Conservation (phyloP, 2,113 vertebrate species). For the Aspiorhynchus laticeps region DNA sequence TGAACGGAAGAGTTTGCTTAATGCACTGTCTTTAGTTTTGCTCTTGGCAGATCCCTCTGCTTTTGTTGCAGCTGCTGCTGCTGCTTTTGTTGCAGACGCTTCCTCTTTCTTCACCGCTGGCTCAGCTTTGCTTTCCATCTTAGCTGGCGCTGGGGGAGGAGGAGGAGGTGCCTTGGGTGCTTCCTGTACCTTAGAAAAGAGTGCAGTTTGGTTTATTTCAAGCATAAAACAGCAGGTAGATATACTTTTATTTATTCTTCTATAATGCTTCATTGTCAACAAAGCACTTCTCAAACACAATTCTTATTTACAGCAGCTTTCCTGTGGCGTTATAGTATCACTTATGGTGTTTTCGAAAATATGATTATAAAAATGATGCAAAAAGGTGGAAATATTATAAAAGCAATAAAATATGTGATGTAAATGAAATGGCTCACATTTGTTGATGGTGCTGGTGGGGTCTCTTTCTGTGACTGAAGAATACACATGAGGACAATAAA, state of each 20-base stretch:
- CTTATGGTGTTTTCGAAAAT: background rate
- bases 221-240: background rate
- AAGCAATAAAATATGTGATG: background rate
- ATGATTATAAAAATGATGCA: background rate
- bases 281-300: background rate
- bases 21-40: constrained; percentile 74
- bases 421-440: constrained; percentile 70
- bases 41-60: constrained; percentile 65
- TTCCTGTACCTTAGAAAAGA: constrained; percentile 69
- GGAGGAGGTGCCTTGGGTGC: constrained; percentile 79
- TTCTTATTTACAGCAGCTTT: background rate
- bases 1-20: constrained; percentile 87
- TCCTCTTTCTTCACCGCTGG: constrained; percentile 65
- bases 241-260: background rate
- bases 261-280: background rate
- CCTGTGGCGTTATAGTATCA: background rate
- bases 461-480: constrained; percentile 72
- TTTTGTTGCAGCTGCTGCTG: constrained; percentile 59
- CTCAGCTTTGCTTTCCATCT: constrained; percentile 75
- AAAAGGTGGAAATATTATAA: background rate
- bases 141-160: constrained; percentile 76
- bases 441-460: constrained; percentile 61
- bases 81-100: constrained; percentile 59
- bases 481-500: background rate
- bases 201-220: background rate